Evolutionary conservation across 2,113 vertebrate genomes (phyloP), one percentile per base, ranked within the genome.

Genomic region (Chaetops frenatus): DNA sequence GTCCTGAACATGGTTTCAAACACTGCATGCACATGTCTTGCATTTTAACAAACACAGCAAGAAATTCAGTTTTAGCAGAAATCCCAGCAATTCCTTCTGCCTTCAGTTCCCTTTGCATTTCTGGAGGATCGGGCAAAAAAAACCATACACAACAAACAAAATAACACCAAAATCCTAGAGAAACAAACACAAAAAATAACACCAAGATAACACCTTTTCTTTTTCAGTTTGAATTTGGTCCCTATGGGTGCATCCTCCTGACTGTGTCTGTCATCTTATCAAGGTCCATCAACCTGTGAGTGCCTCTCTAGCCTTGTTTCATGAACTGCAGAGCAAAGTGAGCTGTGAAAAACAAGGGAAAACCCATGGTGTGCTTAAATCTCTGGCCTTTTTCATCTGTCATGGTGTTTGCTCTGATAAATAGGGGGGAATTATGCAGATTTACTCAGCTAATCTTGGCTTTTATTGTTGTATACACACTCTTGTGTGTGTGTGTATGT

Each of bases 211-310:
- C 50, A 21, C 17, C 10, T 80, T 48, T 92, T 84, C 44, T 90
- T 62, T 92, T 95, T 22, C 97, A 99, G 99, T 99, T 99, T 91
- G 99, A 99, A 96, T 84, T 56, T 3, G 99, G 99, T 50, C 98
- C 97, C 27, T 98, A 96, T 3, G 99, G 99, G 27, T 99, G 99
- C 91, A 84, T 99, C 89, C 97, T 99, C 65, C 97, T 99, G 67
- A 98, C 98, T 4, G 77, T 99, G 86, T 99, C 99, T 18, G 99
- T 98, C 78, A 96, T 99, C 95, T 97, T 99, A 58, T 99, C 99
- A 70, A 98, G 99, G 96, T 98, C 99, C 38, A 94, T 98, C 61
- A 97, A 98, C 47, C 98, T 97, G 99, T 99, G 97, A 98, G 98
- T 98, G 62, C 40, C 76, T 88, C 57, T 89, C 15, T 57, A 19